Evolutionary conservation across 2,888 invertebrate species (phyloP), one percentile per base, ranked within the genome.

Genomic region (Amblyteles armatorius): DNA sequence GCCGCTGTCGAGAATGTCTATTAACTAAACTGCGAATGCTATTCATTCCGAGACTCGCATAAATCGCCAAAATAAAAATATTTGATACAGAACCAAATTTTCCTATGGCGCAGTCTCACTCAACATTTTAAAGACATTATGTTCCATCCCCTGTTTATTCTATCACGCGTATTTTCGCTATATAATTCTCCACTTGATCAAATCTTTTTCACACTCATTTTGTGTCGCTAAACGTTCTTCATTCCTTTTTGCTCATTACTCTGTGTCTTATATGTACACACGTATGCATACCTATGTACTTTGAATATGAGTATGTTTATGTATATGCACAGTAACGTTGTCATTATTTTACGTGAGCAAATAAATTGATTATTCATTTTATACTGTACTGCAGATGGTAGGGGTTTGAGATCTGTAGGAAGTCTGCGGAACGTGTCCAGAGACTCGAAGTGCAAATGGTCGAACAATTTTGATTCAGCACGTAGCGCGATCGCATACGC

Each of bases 341-440:
- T 86, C 88, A 85, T 93, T 92, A 92, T 87, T 86, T 92, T 92
- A 93, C 86, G 91, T 92, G 93, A 93, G 92, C 92, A 92, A 93
- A 93, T 91, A 91, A 92, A 92, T 92, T 92, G 92, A 93, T 93
- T 93, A 92, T 91, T 85, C 65, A 79, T 79, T 82, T 68, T 72
- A 81, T 79, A 91, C 87, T 89, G 88, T 83, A 84, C 73, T 82
- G 87, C 79, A 84, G 80, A 48, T 65, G 36, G n/a, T 26, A 16
- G 13, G 6, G 6, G 29, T 48, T 67, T 19, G 44, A 5, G 19
- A 13, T 16, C 68, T 40, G 63, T 78, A 57, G 72, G 44, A 79
- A 67, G 67, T 57, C 6, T n/a, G 6, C 3, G 60, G 77, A 76
- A n/a, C 19, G 65, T 33, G 44, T 74, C 57, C 26, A 63, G 65